Base-by-base conservation (phyloP, 2,797 vertebrate species). In the Channa striata region DNA sequence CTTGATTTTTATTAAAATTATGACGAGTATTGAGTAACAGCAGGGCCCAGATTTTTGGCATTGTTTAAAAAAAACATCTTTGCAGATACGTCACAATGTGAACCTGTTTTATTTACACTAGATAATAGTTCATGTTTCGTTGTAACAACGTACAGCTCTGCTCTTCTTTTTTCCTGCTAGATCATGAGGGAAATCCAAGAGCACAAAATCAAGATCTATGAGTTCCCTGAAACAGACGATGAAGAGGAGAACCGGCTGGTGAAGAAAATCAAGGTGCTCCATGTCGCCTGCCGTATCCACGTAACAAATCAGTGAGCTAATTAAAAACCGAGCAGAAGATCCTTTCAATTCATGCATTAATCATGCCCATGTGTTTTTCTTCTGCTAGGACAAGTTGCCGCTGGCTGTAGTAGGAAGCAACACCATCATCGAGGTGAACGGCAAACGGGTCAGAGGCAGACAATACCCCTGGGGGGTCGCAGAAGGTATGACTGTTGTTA, bases 181-280 rank as follows among this genome's bases (percentile, higher is more conserved):
- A 98, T 99, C 92, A 99, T 98, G 97, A 93, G 96, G 90, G 98
- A 99, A 96, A 98, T 99, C 87, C 96, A 97, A 87, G 97, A 99
- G 91, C 97, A 99, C 92, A 99, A 98, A 96, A 99, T 99, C 86
- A 98, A 98, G 93, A 98, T 99, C 93, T 99, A 99, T 74, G 97
- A 99, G 93, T 99, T 99, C 87, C 97, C 98, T 13, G 97, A 99
- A 93, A 98, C 96, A 0, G 96, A 98, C 60, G 97, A 99, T 53
- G 97, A 98, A 91, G 97, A 99, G 87, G 97, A 99, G 92, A 98
- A 97, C 93, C 96, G 95, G 82, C 93, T 99, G 80, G 97, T 98
- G 89, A 99, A 98, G 94, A 98, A 97, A 90, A 97, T 99, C 78
- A 99, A 99, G 95, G 98, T 99, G 20, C 10, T 21, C 9, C 20